Percentiles rank a stretch among this genome's conserved stretches.
Evolutionary conservation across 2,888 invertebrate genomes (phyloP).

Genomic region (Meteorus colon): DNA sequence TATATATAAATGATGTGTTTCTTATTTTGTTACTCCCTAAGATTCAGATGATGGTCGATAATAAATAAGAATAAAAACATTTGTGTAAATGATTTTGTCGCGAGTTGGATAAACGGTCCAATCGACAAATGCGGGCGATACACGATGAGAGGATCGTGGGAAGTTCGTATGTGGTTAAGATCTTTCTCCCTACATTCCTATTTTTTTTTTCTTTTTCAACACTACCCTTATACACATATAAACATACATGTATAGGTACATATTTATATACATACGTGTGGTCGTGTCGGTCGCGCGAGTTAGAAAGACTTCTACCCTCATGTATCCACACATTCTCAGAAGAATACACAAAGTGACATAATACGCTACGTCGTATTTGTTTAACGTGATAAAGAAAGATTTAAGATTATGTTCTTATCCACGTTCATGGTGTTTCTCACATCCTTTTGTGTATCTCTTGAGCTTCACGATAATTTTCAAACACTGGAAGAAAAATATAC

Average conservation of each 20-base stretch:
- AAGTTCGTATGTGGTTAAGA: conserved; percentile 39
- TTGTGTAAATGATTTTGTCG: conserved; percentile 46
- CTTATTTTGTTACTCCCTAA: too few species aligned
- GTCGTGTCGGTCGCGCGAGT: too few species aligned
- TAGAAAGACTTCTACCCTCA: conserved; percentile 33
- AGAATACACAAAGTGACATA: conserved; percentile 26
- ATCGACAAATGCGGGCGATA: conserved; percentile 53
- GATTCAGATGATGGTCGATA: too few species aligned
- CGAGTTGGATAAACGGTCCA: conserved; percentile 48
- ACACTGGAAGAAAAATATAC: conserved; percentile 8
- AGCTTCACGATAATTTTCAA: conserved; percentile 14
- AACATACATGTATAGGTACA: conserved; percentile 1
- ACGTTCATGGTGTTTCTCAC: conserved; percentile 11
- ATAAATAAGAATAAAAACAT: conserved; percentile 4
- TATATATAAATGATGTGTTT: neutral
- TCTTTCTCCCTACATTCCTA: neutral
- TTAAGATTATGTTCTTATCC: conserved; percentile 42
- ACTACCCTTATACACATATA: conserved; percentile 30
- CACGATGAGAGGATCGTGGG: conserved; percentile 45
- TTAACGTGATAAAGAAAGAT: conserved; percentile 39
- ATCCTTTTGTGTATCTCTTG: conserved; percentile 4
- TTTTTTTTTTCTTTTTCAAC: conserved; percentile 16
- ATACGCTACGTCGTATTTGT: conserved; percentile 30
- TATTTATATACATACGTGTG: too few species aligned
- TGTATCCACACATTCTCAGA: neutral